These are phyloP conservation scores for Heliangelus exortis DNA, from an alignment of 2,797 vertebrate genomes.

Conservation along the genomic window DNA sequence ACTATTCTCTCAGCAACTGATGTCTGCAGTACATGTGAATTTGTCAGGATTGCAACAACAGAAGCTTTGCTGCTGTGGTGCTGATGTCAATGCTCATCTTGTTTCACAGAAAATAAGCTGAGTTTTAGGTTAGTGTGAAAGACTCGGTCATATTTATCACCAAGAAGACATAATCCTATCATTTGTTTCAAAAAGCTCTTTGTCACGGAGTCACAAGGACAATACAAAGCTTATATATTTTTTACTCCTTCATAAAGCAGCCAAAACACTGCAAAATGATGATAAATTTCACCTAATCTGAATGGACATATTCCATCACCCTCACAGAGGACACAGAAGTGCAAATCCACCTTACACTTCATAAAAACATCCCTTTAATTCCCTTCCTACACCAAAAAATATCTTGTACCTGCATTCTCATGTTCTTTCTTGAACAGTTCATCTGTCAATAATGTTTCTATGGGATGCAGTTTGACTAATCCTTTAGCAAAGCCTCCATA, in stretches of 20 bases:
- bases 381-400: not conserved
- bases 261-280: not conserved
- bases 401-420: not conserved
- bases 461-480: not conserved
- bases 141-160: accelerated
- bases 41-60: not conserved
- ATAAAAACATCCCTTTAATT: not conserved
- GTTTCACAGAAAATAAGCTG: not conserved
- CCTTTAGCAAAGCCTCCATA: not conserved
- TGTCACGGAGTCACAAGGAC: not conserved
- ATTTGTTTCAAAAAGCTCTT: not conserved
- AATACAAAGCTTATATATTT: not conserved
- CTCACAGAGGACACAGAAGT: not conserved
- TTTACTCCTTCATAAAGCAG: not conserved
- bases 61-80: not conserved
- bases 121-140: not conserved
- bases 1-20: accelerated
- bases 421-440: not conserved
- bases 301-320: not conserved
- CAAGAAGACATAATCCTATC: not conserved
- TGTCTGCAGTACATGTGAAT: not conserved
- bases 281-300: not conserved
- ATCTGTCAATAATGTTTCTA: not conserved
- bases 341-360: not conserved
- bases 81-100: not conserved